phyloP scores from a whole-genome alignment of 2,113 vertebrate genomes.

The Planiliza haematocheilus region DNA sequence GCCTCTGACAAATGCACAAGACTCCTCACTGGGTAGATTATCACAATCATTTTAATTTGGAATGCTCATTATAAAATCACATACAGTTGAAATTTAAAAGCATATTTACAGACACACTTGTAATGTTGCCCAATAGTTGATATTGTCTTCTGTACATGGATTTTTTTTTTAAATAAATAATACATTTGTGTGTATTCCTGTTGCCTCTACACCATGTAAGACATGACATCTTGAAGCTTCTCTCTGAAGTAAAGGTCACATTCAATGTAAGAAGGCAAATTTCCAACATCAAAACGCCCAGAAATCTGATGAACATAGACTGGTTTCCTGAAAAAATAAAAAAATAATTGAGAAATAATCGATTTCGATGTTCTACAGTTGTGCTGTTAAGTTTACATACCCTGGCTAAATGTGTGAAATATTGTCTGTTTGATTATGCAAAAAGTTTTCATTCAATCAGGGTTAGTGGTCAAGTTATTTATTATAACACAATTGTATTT shows the following conservation, averaged over 20 bases:
- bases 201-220: constrained; percentile 79
- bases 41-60: constrained; percentile 32
- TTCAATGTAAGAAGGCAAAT: constrained; percentile 80
- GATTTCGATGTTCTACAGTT: no score
- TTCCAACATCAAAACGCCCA: constrained; percentile 87
- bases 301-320: constrained; percentile 80
- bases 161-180: not conserved
- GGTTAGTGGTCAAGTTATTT: no score
- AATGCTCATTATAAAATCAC: constrained; percentile 1
- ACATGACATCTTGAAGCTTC: constrained; percentile 59
- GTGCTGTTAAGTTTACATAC: no score
- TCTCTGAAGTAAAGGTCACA: constrained; percentile 85
- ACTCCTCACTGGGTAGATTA: constrained; percentile 75
- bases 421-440: no score
- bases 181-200: not conserved
- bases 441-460: no score
- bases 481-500: no score
- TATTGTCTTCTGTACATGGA: not conserved
- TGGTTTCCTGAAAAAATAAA: constrained; percentile 72
- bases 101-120: constrained; percentile 23
- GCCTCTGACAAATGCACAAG: constrained; percentile 90
- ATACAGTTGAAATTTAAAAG: not conserved
- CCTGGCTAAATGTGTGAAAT: no score
- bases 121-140: not conserved
- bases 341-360: not conserved